Percentiles rank a stretch among this genome's conserved stretches.
Evolutionary conservation across 2,113 vertebrate species (phyloP).

Genomic region (Regulus satrapa): DNA sequence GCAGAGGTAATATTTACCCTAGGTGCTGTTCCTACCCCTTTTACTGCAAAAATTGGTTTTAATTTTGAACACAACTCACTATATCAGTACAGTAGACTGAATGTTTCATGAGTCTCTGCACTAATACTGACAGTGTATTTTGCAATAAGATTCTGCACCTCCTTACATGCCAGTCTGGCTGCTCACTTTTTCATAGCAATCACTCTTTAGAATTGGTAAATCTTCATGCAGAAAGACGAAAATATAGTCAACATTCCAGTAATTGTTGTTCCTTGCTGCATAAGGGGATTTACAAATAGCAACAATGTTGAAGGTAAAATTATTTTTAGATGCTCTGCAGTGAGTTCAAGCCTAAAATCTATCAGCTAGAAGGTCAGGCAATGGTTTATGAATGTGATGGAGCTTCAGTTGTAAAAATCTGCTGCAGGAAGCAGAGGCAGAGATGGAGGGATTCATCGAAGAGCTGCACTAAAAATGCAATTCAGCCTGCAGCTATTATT

Average conservation of each 20-base stretch:
- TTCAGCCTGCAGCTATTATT: not conserved
- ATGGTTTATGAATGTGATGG: not conserved
- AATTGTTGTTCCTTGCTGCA: not conserved
- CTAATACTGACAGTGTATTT: not conserved
- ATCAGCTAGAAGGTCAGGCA: not conserved
- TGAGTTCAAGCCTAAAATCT: conserved; percentile 4
- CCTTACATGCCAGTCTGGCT: not conserved
- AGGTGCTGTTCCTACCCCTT: not conserved
- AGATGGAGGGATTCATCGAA: not conserved
- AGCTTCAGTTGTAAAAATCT: conserved; percentile 9
- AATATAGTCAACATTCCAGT: not conserved
- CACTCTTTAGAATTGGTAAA: not conserved
- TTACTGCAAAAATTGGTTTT: not conserved
- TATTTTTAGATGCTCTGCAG: not conserved
- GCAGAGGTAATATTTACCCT: not conserved
- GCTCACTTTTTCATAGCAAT: not conserved
- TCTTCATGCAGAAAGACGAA: not conserved
- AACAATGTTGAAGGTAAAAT: not conserved
- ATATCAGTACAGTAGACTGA: not conserved
- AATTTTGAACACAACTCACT: not conserved
- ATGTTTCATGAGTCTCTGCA: not conserved
- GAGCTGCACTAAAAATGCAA: not conserved
- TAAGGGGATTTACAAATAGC: not conserved
- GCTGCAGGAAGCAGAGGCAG: not conserved
- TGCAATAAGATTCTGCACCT: not conserved